phyloP scores from a whole-genome alignment of 2,888 invertebrate species.

The Drosophila imparisetae region DNA sequence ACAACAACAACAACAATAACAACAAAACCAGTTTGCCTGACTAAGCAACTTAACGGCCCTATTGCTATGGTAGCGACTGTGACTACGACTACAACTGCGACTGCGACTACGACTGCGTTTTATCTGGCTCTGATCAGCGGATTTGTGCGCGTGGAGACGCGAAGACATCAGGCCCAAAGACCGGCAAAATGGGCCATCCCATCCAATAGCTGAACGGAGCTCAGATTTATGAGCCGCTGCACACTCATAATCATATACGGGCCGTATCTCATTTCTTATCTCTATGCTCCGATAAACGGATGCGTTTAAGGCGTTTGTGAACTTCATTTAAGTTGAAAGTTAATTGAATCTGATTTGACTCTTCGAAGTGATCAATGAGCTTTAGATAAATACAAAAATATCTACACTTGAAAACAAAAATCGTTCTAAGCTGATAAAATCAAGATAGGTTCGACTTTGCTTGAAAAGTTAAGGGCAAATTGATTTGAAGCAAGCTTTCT shows the following conservation, averaged over 20 bases:
- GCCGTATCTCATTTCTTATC: constrained; percentile 69
- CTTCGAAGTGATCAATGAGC: background rate
- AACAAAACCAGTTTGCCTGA: constrained; percentile 57
- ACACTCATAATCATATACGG: constrained; percentile 37
- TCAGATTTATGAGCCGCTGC: constrained; percentile 70
- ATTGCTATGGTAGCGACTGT: constrained; percentile 23
- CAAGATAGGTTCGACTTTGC: background rate
- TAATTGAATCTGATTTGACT: constrained; percentile 4
- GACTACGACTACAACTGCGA: constrained; percentile 16
- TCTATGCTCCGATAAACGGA: constrained; percentile 43
- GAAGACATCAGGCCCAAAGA: constrained; percentile 10
- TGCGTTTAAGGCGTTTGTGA: constrained; percentile 34
- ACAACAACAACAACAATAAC: constrained; percentile 11
- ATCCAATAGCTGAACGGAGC: constrained; percentile 16
- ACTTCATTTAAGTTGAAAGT: constrained; percentile 12
- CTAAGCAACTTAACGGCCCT: constrained; percentile 43
- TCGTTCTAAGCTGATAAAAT: background rate
- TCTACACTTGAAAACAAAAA: background rate
- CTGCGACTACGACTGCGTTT: constrained; percentile 52
- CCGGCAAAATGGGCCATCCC: constrained; percentile 11
- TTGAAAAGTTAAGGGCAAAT: background rate
- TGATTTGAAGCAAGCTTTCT: background rate
- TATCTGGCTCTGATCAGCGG: constrained; percentile 70
- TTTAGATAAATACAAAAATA: background rate
- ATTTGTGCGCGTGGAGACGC: constrained; percentile 63